Evolutionary conservation across 2,797 vertebrate species (phyloP), one percentile per base, ranked within the genome.

Genomic region (Danio jaintianensis): DNA sequence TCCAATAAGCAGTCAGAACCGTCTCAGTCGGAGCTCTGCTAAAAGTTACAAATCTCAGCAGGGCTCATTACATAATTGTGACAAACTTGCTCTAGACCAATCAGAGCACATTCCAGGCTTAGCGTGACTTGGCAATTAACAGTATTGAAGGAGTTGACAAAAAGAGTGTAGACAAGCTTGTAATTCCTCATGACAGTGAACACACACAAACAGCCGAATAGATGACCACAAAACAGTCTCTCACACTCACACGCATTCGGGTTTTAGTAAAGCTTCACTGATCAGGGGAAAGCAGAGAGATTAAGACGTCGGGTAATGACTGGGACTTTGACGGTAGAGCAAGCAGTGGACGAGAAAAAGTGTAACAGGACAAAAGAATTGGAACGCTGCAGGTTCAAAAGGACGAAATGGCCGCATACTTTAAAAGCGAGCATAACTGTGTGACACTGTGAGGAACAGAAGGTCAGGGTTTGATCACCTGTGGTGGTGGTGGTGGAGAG

Each of bases 61-160:
- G 62, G 75, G 58, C 40, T 29, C 66, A 74, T 82, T 74, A 74
- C 75, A 82, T 74, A 73, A 78, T 67, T 7, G 29, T 69, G 42
- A 47, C 7, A 15, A 40, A 38, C 56, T 40, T 59, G 36, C 36
- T 20, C 66, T 71, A 69, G 45, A 59, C 66, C 79, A 81, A 76
- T 76, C 72, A 38, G 40, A 71, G 50, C 47, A n/a, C 53, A 68
- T 64, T 50, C 56, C 18, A 42, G 71, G 50, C 40, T 69, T 50
- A 40, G 15, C 36, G 15, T 16, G 74, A 72, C 74, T 82, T 63
- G 58, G 22, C 68, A 6, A 71, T 15, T 58, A 58, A 69, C 56
- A 59, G 9, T 16, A 62, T 61, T 55, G 4, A 13, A 55, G 9
- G n/a, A 58, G 7, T 16, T 40, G 36, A 64, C 66, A 15, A 29